These are phyloP conservation scores for Alcedo atthis DNA, from an alignment of 2,797 vertebrate genomes.

Conservation along the genomic window DNA sequence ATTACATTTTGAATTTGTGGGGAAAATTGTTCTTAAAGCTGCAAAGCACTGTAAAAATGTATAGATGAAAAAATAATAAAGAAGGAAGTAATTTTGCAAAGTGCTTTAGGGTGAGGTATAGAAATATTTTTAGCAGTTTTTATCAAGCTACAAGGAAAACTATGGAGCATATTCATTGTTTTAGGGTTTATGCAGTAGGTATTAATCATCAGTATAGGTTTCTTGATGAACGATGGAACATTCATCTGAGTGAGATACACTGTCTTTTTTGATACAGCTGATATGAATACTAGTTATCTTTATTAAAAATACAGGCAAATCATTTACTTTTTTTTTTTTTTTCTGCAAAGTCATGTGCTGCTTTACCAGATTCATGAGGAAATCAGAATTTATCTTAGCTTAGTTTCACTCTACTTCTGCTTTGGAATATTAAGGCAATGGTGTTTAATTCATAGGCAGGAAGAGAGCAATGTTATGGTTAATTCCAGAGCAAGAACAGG, in stretches of 20 bases:
- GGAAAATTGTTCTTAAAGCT: neutral
- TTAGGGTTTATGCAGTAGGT: neutral
- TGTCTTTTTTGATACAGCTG: neutral
- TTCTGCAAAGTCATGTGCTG: neutral
- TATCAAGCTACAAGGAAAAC: neutral
- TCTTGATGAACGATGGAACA: neutral
- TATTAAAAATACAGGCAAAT: neutral
- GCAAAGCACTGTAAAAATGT: neutral
- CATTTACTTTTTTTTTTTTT: neutral
- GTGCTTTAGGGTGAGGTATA: neutral
- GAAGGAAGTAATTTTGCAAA: neutral
- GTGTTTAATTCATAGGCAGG: neutral
- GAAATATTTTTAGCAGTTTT: neutral
- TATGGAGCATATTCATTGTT: neutral
- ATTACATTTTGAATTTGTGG: neutral
- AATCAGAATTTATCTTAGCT: neutral
- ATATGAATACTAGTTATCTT: neutral
- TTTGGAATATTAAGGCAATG: neutral
- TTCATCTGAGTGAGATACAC: neutral
- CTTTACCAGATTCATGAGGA: neutral
- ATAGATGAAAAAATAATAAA: neutral
- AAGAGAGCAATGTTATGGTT: neutral
- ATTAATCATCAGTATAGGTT: neutral
- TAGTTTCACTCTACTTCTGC: neutral
- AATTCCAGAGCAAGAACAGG: neutral